Conservation (phyloP, 2,888 invertebrate species). For the Limenitis camilla region DNA sequence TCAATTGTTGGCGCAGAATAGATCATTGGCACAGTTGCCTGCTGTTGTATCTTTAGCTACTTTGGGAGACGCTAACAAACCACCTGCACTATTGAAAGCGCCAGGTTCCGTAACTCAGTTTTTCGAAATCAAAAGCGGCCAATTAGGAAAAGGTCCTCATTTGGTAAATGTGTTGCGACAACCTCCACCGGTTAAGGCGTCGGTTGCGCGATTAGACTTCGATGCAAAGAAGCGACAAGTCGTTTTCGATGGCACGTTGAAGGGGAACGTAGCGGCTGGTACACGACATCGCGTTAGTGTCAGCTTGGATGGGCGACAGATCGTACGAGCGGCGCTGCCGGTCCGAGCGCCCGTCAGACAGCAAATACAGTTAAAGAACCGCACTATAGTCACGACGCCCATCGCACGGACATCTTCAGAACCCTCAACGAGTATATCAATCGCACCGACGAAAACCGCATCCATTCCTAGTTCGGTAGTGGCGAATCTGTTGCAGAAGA, state of each 20-base stretch:
- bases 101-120: conserved; percentile 55
- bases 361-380: conserved; percentile 51
- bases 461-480: conserved; percentile 48
- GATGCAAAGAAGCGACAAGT: conserved; percentile 47
- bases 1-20: conserved; percentile 47
- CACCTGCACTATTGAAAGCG: conserved; percentile 42
- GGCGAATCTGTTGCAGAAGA: conserved; percentile 48
- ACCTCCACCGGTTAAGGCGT: conserved; percentile 47
- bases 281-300: conserved; percentile 38
- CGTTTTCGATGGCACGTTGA: conserved; percentile 33
- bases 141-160: conserved; percentile 56
- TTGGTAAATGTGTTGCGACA: conserved; percentile 59
- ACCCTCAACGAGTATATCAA: conserved; percentile 36
- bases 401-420: conserved; percentile 28
- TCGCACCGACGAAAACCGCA: conserved; percentile 38
- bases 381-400: conserved; percentile 36
- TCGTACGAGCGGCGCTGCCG: conserved; percentile 40
- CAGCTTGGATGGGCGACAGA: conserved; percentile 47
- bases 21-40: conserved; percentile 39
- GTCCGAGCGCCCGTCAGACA: conserved; percentile 41
- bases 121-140: conserved; percentile 60
- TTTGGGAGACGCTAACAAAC: conserved; percentile 40
- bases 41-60: conserved; percentile 56
- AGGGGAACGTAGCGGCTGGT: conserved; percentile 32
- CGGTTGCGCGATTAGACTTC: conserved; percentile 41